Evolutionary conservation across 2,888 invertebrate genomes (phyloP).

Genomic region (Oasisia sp.): DNA sequence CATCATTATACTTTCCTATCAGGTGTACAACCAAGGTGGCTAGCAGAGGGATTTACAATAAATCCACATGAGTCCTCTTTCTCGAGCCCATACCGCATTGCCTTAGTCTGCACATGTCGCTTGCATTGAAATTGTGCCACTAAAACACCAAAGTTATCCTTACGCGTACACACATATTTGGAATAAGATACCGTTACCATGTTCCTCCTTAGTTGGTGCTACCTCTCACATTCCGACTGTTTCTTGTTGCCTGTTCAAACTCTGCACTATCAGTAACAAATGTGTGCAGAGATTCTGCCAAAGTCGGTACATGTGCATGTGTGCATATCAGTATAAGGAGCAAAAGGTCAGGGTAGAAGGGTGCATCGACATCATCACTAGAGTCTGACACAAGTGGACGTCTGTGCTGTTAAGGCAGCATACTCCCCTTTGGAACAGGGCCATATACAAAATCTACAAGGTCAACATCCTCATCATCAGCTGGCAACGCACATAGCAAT

Average conservation of each 20-base stretch:
- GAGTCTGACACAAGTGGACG: not conserved
- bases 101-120: not conserved
- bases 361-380: not conserved
- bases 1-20: too few species aligned
- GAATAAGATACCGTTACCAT: too few species aligned
- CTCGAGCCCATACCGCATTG: not conserved
- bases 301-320: not conserved
- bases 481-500: too few species aligned
- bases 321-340: not conserved
- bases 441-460: not conserved
- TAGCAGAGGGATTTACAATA: too few species aligned
- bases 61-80: not conserved
- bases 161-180: too few species aligned
- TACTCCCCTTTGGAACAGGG: not conserved
- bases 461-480: not conserved
- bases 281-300: not conserved
- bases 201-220: too few species aligned
- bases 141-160: too few species aligned
- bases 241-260: too few species aligned
- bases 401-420: not conserved
- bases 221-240: too few species aligned
- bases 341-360: not conserved
- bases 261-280: too few species aligned
- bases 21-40: too few species aligned
- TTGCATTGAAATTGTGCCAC: too few species aligned